Conservation (phyloP, 2,797 vertebrate species). For the Ctenochaetus hawaiiensis region DNA sequence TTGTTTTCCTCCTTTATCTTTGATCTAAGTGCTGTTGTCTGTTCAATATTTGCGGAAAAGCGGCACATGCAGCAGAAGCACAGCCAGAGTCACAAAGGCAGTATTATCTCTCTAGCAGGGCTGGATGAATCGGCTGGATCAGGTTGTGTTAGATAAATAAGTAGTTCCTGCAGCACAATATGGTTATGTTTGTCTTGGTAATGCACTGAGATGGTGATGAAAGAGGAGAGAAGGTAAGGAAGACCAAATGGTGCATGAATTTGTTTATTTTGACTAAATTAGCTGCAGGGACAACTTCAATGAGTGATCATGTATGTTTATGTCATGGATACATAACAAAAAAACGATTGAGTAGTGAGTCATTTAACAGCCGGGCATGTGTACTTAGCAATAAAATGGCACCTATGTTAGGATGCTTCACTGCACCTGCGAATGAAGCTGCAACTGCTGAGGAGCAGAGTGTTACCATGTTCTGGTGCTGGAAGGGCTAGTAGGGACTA, state of each 20-base stretch:
- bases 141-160: slow-evolving; percentile 31
- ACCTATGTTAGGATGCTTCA: not conserved
- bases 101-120: slow-evolving; percentile 32
- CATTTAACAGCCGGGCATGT: not conserved
- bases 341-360: slow-evolving; percentile 31
- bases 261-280: slow-evolving; percentile 44
- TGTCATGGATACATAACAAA: slow-evolving; percentile 23
- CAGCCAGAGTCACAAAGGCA: slow-evolving; percentile 37
- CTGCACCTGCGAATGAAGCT: slow-evolving; percentile 13
- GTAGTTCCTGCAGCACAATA: slow-evolving; percentile 39
- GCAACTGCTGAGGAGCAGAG: slow-evolving; percentile 34
- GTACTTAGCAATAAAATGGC: slow-evolving; percentile 33
- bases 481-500: slow-evolving; percentile 27
- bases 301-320: not conserved
- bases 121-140: slow-evolving; percentile 38
- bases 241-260: not conserved
- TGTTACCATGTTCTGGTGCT: not conserved
- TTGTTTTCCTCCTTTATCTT: slow-evolving; percentile 60
- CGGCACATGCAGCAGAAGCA: slow-evolving; percentile 4
- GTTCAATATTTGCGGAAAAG: slow-evolving; percentile 42
- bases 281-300: slow-evolving; percentile 26
- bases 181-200: slow-evolving; percentile 48
- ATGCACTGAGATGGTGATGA: not conserved
- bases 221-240: not conserved
- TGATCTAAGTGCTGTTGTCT: slow-evolving; percentile 23